Evolutionary conservation across 2,797 vertebrate genomes (phyloP), one percentile per base, ranked within the genome.

Genomic region (Momotus momota): DNA sequence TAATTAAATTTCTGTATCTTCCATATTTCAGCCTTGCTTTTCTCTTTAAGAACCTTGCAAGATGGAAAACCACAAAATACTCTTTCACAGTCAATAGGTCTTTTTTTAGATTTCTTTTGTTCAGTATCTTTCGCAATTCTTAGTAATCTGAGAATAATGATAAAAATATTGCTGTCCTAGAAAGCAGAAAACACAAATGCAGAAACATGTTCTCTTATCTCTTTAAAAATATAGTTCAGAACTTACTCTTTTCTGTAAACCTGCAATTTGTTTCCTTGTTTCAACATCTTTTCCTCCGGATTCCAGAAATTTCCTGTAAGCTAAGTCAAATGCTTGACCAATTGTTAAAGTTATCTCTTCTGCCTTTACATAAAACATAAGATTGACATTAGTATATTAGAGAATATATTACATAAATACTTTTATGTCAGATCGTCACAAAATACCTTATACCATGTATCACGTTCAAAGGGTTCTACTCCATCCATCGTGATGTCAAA

Each of bases 291-390:
- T 99, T 95, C 99, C 99, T 95, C 99, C 99, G 0, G 99, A 99
- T 97, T 99, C 99, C 96, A 99, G 98, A 96, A 99, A 99, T 97
- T 99, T 99, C 98, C 99, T 99, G 97, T 99, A 99, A 70, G 99
- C 99, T 97, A 99, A 97, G 97, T 99, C 99, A 95, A 99, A 99
- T 3, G 99, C 99, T 98, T 99, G 99, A 29, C 99, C 99, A 81
- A 99, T 99, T 55, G 99, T 99, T 90, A 99, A 98, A 86, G 99
- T 99, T 94, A 99, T 99, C 97, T 99, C 99, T 92, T 99, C 99
- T 1, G 99, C 99, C 99, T 99, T 98, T 64, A 93, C 45, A 93
- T 29, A 96, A 96, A 97, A 96, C 55, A 93, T 35, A 94, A 97
- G 38, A 97, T n/a, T 61, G 43, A 92, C 66, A 97, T 94, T 65